Evolutionary conservation across 2,113 vertebrate species (phyloP).

Genomic region (Crotalus helleri): DNA sequence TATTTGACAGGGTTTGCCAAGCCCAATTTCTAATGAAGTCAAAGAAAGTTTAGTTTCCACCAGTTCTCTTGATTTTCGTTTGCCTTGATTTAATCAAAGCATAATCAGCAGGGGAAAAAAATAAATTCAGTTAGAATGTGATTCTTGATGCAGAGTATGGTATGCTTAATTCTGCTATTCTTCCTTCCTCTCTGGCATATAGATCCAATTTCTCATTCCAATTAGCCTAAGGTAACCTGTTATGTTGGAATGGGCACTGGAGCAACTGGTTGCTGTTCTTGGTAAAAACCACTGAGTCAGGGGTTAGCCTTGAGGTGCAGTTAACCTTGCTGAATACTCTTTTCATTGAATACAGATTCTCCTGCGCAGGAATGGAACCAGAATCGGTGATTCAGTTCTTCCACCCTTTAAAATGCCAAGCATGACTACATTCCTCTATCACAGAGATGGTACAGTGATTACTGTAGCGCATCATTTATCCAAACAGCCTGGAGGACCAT

Average conservation of each 20-base stretch:
- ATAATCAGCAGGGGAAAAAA: slow-evolving; percentile 41
- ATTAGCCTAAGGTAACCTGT: background rate
- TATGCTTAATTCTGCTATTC: background rate
- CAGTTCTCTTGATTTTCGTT: background rate
- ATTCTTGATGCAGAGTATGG: background rate
- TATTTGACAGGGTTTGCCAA: background rate
- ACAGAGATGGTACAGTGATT: background rate
- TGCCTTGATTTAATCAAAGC: background rate
- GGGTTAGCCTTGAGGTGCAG: background rate
- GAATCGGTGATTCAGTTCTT: slow-evolving; percentile 15
- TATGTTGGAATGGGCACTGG: background rate
- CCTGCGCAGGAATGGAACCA: background rate
- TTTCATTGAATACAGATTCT: slow-evolving; percentile 16
- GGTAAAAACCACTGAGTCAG: background rate
- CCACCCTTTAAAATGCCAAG: slow-evolving; percentile 3
- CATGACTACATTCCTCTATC: slow-evolving; percentile 8
- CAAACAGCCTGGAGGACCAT: slow-evolving; percentile 16
- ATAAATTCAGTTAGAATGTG: slow-evolving; percentile 28
- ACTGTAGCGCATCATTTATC: slow-evolving; percentile 21
- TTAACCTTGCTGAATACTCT: background rate
- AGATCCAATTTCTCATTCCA: slow-evolving; percentile 46
- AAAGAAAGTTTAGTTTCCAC: background rate
- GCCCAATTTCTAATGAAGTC: background rate
- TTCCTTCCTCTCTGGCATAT: slow-evolving; percentile 31
- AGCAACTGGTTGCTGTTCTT: background rate